Conservation (phyloP, 2,888 invertebrate species). For the Harpalus rubripes region DNA sequence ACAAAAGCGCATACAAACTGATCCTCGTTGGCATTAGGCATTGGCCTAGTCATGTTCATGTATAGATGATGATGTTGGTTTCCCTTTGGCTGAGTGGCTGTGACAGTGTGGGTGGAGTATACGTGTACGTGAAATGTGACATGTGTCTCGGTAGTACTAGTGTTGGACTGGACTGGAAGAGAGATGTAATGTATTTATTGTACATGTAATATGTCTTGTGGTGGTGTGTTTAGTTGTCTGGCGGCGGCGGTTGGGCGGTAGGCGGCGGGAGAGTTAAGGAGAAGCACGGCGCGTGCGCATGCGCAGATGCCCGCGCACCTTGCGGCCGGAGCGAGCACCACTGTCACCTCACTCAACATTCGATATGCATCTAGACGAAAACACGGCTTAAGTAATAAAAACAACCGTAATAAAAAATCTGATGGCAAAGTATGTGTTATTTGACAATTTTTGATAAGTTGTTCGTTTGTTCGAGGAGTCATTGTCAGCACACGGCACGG, state of each 20-base stretch:
- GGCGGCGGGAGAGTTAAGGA: constrained; percentile 65
- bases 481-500: constrained; percentile 67
- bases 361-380: constrained; percentile 71
- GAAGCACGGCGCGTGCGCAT: constrained; percentile 68
- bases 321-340: constrained; percentile 68
- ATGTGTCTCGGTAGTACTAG: too few species aligned
- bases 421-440: constrained; percentile 70
- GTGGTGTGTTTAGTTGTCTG: constrained; percentile 17
- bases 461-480: constrained; percentile 66
- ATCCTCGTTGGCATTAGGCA: neutral
- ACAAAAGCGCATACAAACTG: neutral
- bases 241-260: constrained; percentile 55
- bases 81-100: too few species aligned
- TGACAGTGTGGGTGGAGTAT: neutral
- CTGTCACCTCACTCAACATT: constrained; percentile 69
- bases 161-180: too few species aligned
- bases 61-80: too few species aligned
- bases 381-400: constrained; percentile 70
- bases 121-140: constrained; percentile 13
- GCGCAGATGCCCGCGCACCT: constrained; percentile 67
- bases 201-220: neutral
- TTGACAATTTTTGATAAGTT: constrained; percentile 68
- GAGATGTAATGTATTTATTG: neutral
- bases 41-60: neutral
- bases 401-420: constrained; percentile 70